phyloP scores from a whole-genome alignment of 2,113 vertebrate genomes.

The Campylomormyrus numenius region DNA sequence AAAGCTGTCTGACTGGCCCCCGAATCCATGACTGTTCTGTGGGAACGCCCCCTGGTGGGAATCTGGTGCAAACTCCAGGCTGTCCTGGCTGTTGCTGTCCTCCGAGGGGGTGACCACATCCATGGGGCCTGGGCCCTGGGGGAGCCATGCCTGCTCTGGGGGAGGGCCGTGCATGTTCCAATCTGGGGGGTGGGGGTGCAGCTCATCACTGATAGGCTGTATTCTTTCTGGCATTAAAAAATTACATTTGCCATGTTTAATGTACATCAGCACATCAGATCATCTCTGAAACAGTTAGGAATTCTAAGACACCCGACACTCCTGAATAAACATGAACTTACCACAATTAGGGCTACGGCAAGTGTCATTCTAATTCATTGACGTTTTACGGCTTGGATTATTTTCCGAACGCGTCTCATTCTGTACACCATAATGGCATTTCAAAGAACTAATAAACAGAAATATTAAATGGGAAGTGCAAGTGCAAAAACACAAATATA shows the following conservation, averaged over 20 bases:
- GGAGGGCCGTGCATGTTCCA: slow-evolving; percentile 91
- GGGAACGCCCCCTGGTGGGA: slow-evolving; percentile 84
- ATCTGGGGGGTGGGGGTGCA: slow-evolving; percentile 59
- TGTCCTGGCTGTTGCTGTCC: slow-evolving; percentile 99
- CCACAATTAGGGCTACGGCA: not conserved
- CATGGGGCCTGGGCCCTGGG: slow-evolving; percentile 86
- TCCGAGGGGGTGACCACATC: slow-evolving; percentile 90
- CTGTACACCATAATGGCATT: not conserved
- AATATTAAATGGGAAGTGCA: not conserved
- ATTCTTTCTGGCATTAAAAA: not conserved
- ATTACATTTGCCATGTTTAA: not conserved
- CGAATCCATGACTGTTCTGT: slow-evolving; percentile 97
- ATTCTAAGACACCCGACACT: not conserved
- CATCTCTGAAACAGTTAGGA: not conserved
- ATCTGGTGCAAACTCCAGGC: slow-evolving; percentile 87
- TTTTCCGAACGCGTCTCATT: not conserved
- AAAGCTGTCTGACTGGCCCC: slow-evolving; percentile 94
- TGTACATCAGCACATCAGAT: not conserved
- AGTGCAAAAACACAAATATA: not conserved
- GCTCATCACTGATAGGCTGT: not conserved
- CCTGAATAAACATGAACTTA: not conserved
- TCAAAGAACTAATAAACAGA: not conserved
- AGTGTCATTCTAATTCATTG: not conserved
- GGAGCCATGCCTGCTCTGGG: slow-evolving; percentile 89
- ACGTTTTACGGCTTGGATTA: not conserved